Evolutionary conservation across 2,888 invertebrate genomes (phyloP), one percentile per base, ranked within the genome.

Genomic region (Peribatodes rhomboidaria): DNA sequence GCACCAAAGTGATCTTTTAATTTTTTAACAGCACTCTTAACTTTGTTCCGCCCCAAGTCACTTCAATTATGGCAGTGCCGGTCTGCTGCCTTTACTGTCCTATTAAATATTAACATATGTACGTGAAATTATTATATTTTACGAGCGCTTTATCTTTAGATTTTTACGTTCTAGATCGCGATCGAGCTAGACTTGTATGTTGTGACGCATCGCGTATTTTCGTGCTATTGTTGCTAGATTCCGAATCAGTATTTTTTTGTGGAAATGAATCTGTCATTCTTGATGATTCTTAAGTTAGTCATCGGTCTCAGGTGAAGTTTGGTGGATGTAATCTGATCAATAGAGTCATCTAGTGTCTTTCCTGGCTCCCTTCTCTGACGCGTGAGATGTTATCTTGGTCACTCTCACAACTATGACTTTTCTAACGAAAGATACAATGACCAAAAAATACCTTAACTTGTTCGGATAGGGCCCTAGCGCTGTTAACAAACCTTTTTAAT

Each of bases 31-130:
- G 75, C 76, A 79, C 60, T 65, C 65, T 60, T 65, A 60, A 49
- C 39, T 55, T 55, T 50, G 65, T 65, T 65, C 60, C 65, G 60
- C 65, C 56, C 65, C 59, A 56, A 31, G 65, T 65, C 55, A 56
- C 60, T 60, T 65, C 65, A 60, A 65, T 88, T 84, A 85, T 88
- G 88, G 82, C 79, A 75, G 85, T 77, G 71, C 75, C 86, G 92
- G 82, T 90, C 83, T 82, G 88, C 72, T 86, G 90, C 73, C 68
- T 87, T 83, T 84, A 85, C 86, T 88, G 86, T 90, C 86, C 89
- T 87, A 90, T 90, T 89, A 87, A 87, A 89, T 87, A 86, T 87
- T 76, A 78, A 75, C 74, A 75, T 76, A 73, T 69, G 53, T 69
- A 71, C 73, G 62, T 65, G 61, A 67, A 79, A 78, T 78, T 74